These are phyloP conservation scores for Onchidella celtica DNA, from an alignment of 2,888 invertebrate species.

Conservation along the genomic window DNA sequence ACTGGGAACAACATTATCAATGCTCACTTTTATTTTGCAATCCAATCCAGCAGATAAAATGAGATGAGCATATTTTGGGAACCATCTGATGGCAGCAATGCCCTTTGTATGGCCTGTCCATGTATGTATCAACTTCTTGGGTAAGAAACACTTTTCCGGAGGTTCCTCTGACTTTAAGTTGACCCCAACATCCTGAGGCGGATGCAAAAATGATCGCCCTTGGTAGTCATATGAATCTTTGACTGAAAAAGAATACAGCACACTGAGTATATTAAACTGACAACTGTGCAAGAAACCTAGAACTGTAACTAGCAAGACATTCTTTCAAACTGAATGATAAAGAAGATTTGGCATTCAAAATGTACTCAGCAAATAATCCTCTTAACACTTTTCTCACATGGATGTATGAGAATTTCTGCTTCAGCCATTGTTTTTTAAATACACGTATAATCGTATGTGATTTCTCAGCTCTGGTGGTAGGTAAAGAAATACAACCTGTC, in stretches of 20 bases:
- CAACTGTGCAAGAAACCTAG: background rate
- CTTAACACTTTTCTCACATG: too few relatives aligned
- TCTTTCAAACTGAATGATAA: too few relatives aligned
- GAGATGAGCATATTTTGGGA: conserved; percentile 95
- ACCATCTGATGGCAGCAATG: conserved; percentile 96
- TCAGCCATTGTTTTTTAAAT: too few relatives aligned
- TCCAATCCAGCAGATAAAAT: conserved; percentile 98
- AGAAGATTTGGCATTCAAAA: too few relatives aligned
- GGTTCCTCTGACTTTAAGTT: conserved; percentile 92
- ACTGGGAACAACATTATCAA: too few relatives aligned
- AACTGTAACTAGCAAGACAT: background rate
- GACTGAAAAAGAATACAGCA: conserved; percentile 8
- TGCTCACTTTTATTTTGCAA: conserved; percentile 91
- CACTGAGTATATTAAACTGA: background rate
- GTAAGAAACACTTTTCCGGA: conserved; percentile 96
- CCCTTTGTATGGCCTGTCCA: conserved; percentile 99
- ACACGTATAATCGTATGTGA: too few relatives aligned
- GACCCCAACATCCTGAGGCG: conserved; percentile 95
- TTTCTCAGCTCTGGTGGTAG: too few relatives aligned
- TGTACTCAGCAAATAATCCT: too few relatives aligned
- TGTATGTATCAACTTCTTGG: conserved; percentile 96
- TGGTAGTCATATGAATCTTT: conserved; percentile 92
- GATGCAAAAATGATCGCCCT: conserved; percentile 95
- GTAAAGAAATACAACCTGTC: too few relatives aligned
- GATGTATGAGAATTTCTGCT: too few relatives aligned